Evolutionary conservation across 2,888 invertebrate genomes (phyloP), one percentile per base, ranked within the genome.

Genomic region (Drosophila affinis): DNA sequence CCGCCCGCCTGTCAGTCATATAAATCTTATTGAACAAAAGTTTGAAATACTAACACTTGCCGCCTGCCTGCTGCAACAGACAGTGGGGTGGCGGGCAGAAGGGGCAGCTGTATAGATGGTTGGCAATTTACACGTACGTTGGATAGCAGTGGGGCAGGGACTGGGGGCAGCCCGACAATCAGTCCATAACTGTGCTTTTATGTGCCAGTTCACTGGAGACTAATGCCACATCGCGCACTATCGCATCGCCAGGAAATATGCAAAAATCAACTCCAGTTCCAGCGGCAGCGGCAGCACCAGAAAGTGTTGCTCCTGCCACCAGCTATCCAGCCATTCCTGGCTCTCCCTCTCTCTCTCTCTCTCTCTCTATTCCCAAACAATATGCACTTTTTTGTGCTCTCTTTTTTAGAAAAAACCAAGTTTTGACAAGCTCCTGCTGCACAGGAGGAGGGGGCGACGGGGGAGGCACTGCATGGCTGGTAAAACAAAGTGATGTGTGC

Each of bases 191-290:
- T 77, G 87, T 68, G 71, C 79, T 73, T 82, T 77, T 76, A 81
- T 87, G 82, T 82, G 78, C 82, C 83, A 79, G 76, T 78, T 78
- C 83, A 78, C 86, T 87, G 75, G 87, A 79, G 83, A 84, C 82
- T 87, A 84, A 87, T 87, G 82, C 86, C 59, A 62, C 53, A 39
- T 39, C 39, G 39, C 39, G 39, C 69, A 72, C 76, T 85, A 84
- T 87, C 88, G 39, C 14, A 84, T 87, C 88, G 39, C 14, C 3
- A 3, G 7, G 7, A 39, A 39, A 72, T 58, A 69, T 84, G 82
- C 82, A 84, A 87, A 84, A 84, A 87, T 85, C 85, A 82, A 85
- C 87, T 87, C 64, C 60, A 73, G 71, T 63, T 59, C 59, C 49
- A 49, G 59, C 49, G 47, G 59, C 47, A 57, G 56, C 71, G 34